phyloP scores from a whole-genome alignment of 2,888 invertebrate species.

The Caprella mutica region DNA sequence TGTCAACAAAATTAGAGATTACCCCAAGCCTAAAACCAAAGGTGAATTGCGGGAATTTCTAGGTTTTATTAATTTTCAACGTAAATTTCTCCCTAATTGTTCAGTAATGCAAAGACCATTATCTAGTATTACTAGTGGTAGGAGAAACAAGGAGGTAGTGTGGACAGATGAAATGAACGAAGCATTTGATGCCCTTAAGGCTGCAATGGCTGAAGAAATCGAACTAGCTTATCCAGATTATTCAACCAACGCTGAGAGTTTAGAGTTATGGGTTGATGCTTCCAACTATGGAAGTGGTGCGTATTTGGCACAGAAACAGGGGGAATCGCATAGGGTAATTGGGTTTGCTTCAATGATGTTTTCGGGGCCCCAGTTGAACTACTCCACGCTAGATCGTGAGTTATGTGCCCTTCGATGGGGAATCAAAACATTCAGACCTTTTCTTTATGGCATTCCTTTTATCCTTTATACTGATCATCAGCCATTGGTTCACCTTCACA shows the following conservation, averaged over 20 bases:
- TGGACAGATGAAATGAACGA: neutral
- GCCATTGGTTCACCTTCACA: too few species aligned
- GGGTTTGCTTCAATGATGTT: neutral
- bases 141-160: neutral
- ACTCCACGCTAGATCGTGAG: neutral
- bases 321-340: neutral
- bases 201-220: neutral
- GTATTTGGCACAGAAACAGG: neutral
- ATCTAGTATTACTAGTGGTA: neutral
- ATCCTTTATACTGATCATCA: neutral
- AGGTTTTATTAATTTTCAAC: neutral
- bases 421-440: neutral
- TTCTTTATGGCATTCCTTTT: neutral
- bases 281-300: neutral
- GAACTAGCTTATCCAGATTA: conserved; percentile 1
- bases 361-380: neutral
- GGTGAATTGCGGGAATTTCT: neutral
- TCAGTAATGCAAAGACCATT: neutral
- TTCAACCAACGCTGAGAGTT: neutral
- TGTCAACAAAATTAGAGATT: neutral
- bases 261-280: neutral
- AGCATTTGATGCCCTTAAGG: neutral
- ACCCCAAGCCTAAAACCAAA: neutral
- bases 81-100: neutral
- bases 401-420: neutral